Conservation (phyloP, 2,113 vertebrate species). For the Syngnathus floridae region DNA sequence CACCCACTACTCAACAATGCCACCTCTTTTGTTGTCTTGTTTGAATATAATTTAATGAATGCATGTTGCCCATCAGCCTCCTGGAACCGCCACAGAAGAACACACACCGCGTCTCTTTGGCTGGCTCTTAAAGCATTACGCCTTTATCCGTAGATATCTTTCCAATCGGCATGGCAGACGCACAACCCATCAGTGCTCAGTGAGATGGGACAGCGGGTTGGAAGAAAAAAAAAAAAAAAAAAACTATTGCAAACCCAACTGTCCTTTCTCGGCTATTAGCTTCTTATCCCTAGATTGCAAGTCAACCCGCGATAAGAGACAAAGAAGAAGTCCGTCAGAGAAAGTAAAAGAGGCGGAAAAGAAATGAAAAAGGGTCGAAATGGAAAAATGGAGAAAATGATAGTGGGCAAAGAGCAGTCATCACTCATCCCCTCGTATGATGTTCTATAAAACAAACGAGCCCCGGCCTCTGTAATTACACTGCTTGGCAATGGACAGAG, state of each 20-base stretch:
- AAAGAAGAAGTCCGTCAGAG: constrained; percentile 43
- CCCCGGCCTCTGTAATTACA: constrained; percentile 70
- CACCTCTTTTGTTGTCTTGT: background rate
- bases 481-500: constrained; percentile 60
- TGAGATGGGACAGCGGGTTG: constrained; percentile 59
- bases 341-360: constrained; percentile 28
- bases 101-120: constrained; percentile 41
- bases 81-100: constrained; percentile 41
- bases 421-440: constrained; percentile 53
- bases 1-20: background rate
- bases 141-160: constrained; percentile 64
- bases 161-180: constrained; percentile 56
- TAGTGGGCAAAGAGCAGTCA: constrained; percentile 51
- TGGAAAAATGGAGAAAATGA: constrained; percentile 33
- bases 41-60: constrained; percentile 7
- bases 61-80: constrained; percentile 22
- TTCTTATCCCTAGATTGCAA: constrained; percentile 57
- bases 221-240: constrained; percentile 54
- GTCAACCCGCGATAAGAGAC: constrained; percentile 49
- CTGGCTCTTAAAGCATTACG: constrained; percentile 55
- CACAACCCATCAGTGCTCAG: constrained; percentile 60
- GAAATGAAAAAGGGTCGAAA: constrained; percentile 31
- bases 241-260: constrained; percentile 63
- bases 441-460: constrained; percentile 70
- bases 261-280: constrained; percentile 61